A percentile compares a stretch with the other conserved stretches of the same genome.
phyloP scores from a whole-genome alignment of 2,797 vertebrate species.

The Macroramphosus scolopax region DNA sequence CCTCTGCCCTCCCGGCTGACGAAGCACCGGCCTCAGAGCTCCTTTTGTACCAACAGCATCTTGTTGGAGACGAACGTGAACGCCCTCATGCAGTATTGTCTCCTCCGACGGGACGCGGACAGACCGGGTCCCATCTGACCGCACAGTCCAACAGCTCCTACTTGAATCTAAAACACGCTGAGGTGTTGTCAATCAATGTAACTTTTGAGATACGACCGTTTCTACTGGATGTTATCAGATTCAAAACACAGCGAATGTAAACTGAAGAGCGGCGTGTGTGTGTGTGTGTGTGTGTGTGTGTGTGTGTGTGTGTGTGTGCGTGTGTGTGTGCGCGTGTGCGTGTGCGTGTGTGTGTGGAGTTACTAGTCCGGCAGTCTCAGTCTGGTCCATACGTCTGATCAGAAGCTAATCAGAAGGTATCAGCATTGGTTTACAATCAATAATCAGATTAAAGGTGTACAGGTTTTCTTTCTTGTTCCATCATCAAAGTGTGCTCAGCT shows the following conservation, averaged over 20 bases:
- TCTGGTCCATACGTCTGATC: too few species aligned
- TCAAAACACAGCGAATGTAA: slow-evolving; percentile 39
- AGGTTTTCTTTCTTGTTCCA: too few species aligned
- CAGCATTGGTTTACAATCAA: too few species aligned
- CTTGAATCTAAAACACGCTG: slow-evolving; percentile 41
- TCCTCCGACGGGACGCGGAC: slow-evolving; percentile 10
- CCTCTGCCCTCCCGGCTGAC: slow-evolving; percentile 26
- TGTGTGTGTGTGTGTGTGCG: slow-evolving; percentile 5
- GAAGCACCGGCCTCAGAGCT: slow-evolving; percentile 37
- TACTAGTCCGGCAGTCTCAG: too few species aligned
- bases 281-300: slow-evolving; percentile 1
- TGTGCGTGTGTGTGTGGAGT: too few species aligned
- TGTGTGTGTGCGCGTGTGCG: too few species aligned
- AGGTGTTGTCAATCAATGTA: slow-evolving; percentile 30
- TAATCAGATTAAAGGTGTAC: too few species aligned
- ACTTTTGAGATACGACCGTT: slow-evolving; percentile 31
- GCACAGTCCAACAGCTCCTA: slow-evolving; percentile 23
- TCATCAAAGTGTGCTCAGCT: too few species aligned
- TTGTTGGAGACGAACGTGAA: slow-evolving; percentile 7
- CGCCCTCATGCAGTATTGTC: slow-evolving; percentile 16
- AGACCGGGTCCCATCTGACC: neutral
- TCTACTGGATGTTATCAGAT: slow-evolving; percentile 33
- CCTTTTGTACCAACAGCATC: slow-evolving; percentile 14
- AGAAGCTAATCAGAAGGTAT: too few species aligned
- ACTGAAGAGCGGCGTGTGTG: slow-evolving; percentile 18